Conservation (phyloP, 1,140 invertebrate species). For the Laupala kohalensis region DNA sequence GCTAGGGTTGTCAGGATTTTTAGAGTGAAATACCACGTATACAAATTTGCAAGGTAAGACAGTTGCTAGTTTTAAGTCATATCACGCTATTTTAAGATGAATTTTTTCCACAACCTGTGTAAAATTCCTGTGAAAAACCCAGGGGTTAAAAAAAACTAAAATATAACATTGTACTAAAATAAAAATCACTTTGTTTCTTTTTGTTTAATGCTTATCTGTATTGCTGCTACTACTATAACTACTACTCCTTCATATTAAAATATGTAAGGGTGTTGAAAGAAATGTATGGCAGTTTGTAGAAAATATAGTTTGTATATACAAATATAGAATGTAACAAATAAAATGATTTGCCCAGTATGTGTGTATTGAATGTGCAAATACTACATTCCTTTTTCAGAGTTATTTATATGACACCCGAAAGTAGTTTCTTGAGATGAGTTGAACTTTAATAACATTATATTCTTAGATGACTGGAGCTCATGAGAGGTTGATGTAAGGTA, state of each 20-base stretch:
- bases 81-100: constrained; percentile 12
- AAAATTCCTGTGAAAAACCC: constrained; percentile 8
- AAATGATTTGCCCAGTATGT: constrained; percentile 4
- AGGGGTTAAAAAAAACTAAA: constrained; percentile 2
- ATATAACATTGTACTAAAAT: constrained; percentile 8
- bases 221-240: background rate
- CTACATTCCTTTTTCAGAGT: no score
- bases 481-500: no score
- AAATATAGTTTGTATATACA: constrained; percentile 12
- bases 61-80: constrained; percentile 6
- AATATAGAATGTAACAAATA: constrained; percentile 10
- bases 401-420: no score
- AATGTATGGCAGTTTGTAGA: constrained; percentile 12
- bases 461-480: no score
- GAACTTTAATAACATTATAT: no score
- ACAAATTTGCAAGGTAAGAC: constrained; percentile 3
- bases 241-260: constrained; percentile 8
- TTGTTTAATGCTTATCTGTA: constrained; percentile 12
- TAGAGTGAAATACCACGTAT: background rate
- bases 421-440: no score
- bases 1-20: background rate
- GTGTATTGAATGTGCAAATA: no score
- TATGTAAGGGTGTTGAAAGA: constrained; percentile 7
- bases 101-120: constrained; percentile 6
- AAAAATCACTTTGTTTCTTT: constrained; percentile 2